These are phyloP conservation scores for Macrotrachela quadricornifera DNA, from an alignment of 1,140 invertebrate species.

Conservation along the genomic window DNA sequence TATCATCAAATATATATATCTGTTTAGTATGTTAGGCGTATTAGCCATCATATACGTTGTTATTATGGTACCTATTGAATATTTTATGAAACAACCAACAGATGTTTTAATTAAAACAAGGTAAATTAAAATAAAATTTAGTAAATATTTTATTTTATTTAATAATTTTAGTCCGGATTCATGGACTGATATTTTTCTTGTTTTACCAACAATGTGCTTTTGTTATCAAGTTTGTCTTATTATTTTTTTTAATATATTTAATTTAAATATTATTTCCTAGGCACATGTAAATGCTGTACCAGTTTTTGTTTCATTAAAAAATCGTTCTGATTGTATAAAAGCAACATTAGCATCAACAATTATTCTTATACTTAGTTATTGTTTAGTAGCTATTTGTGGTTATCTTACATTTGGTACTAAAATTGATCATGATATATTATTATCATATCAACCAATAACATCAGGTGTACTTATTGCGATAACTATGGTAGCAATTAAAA, in stretches of 20 bases:
- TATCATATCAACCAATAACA: slow-evolving; percentile 34
- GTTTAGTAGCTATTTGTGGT: slow-evolving; percentile 41
- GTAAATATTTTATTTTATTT: neutral
- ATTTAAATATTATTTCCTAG: slow-evolving; percentile 11
- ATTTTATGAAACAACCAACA: slow-evolving; percentile 22
- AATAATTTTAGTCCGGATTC: slow-evolving; percentile 32
- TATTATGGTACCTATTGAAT: slow-evolving; percentile 39
- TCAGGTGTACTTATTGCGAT: slow-evolving; percentile 39
- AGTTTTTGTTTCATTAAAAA: slow-evolving; percentile 44
- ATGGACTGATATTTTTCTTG: slow-evolving; percentile 39
- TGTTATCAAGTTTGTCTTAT: slow-evolving; percentile 36
- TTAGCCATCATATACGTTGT: slow-evolving; percentile 43
- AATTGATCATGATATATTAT: slow-evolving; percentile 42
- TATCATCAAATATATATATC: no score
- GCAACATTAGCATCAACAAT: slow-evolving; percentile 38
- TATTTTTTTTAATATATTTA: no score
- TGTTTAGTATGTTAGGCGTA: slow-evolving; percentile 41
- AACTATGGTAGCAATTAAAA: slow-evolving; percentile 42
- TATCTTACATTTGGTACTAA: slow-evolving; percentile 44
- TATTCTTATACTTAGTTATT: slow-evolving; percentile 41
- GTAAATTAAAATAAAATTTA: slow-evolving; percentile 15
- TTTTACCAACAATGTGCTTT: slow-evolving; percentile 48
- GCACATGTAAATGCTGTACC: slow-evolving; percentile 50
- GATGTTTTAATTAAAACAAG: slow-evolving; percentile 23
- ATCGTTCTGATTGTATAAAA: slow-evolving; percentile 33